A percentile compares a stretch with the other conserved stretches of the same genome.
Conservation (phyloP, 2,113 vertebrate genomes). For the Hippocampus comes region DNA sequence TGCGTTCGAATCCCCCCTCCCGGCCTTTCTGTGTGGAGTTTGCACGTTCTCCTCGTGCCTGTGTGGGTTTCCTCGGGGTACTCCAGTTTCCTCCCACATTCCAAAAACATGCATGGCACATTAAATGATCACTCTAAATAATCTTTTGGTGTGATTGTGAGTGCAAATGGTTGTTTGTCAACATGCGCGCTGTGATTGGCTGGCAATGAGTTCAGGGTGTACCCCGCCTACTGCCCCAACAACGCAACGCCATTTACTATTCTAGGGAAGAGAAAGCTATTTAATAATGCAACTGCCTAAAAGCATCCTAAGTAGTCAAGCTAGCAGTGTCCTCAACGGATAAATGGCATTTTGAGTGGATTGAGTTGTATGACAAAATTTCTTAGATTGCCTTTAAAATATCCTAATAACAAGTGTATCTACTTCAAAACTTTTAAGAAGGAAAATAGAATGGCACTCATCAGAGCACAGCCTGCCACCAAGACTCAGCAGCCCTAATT, state of each 20-base stretch:
- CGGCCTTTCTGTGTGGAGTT: too few species aligned
- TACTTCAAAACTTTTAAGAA: not conserved
- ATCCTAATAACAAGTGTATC: not conserved
- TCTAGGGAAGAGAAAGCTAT: not conserved
- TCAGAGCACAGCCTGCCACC: not conserved
- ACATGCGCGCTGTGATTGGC: too few species aligned
- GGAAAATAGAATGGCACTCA: not conserved
- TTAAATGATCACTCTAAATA: too few species aligned
- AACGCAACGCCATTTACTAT: conserved; percentile 20
- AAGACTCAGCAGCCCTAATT: not conserved
- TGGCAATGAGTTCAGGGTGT: too few species aligned
- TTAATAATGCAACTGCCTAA: conserved; percentile 9
- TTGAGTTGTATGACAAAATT: not conserved
- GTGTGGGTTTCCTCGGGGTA: too few species aligned
- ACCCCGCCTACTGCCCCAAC: not conserved
- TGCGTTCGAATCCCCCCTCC: too few species aligned
- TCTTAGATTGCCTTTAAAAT: not conserved
- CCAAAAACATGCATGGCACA: too few species aligned
- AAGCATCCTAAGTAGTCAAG: not conserved
- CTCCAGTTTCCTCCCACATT: too few species aligned
- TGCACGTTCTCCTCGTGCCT: too few species aligned
- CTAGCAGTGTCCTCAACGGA: not conserved
- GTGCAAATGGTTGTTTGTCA: too few species aligned
- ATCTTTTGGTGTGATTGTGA: too few species aligned
- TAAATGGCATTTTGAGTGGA: not conserved